These are phyloP conservation scores for Conops quadrifasciatus DNA, from an alignment of 2,888 invertebrate species.

Conservation along the genomic window DNA sequence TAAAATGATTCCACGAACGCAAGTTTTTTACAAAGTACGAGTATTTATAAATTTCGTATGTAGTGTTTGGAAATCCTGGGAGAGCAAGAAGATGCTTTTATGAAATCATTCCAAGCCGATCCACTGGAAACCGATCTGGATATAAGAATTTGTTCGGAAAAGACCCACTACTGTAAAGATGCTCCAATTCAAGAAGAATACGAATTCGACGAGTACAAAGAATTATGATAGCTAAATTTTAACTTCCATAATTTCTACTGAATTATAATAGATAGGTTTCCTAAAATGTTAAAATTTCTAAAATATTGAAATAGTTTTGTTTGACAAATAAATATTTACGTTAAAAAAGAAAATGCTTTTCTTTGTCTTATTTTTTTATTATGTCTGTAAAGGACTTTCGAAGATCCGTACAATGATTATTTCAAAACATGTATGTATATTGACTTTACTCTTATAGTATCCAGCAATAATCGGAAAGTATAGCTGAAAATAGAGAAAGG, in stretches of 20 bases:
- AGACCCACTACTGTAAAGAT: conserved; percentile 67
- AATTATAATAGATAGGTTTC: not conserved
- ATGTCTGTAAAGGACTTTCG: conserved; percentile 29
- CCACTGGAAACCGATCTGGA: conserved; percentile 64
- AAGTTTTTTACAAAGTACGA: not conserved
- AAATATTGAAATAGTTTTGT: conserved; percentile 15
- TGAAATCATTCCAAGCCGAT: conserved; percentile 61
- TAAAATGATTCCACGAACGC: conserved; percentile 9
- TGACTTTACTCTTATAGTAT: conserved; percentile 46
- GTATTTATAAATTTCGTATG: conserved; percentile 12
- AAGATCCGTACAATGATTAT: conserved; percentile 35
- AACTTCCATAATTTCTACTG: not conserved
- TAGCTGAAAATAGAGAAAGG: conserved; percentile 44
- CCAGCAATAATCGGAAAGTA: conserved; percentile 28
- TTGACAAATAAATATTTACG: conserved; percentile 15
- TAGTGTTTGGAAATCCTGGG: conserved; percentile 62
- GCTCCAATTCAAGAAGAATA: conserved; percentile 61
- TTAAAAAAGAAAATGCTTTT: not conserved
- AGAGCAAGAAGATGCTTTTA: conserved; percentile 60
- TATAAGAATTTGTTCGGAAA: conserved; percentile 67
- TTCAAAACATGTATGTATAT: conserved; percentile 29
- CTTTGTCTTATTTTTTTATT: conserved; percentile 22
- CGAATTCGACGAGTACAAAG: conserved; percentile 56
- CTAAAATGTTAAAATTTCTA: conserved; percentile 4
- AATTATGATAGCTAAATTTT: conserved; percentile 55